These are phyloP conservation scores for Carterocephalus palaemon DNA, from an alignment of 2,888 invertebrate species.

Conservation along the genomic window DNA sequence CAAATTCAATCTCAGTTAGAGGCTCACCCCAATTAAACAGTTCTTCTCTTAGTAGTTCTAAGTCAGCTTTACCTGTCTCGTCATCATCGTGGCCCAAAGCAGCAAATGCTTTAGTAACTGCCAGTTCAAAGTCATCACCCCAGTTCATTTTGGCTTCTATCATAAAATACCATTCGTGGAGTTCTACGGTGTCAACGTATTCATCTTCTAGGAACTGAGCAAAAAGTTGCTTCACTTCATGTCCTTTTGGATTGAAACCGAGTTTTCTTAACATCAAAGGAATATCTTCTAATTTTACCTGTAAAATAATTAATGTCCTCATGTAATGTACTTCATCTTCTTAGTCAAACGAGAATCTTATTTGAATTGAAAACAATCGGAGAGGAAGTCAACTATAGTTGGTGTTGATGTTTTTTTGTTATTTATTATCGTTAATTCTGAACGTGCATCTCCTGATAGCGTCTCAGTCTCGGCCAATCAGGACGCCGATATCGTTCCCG, in stretches of 20 bases:
- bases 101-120: slow-evolving; percentile 57
- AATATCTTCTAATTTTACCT: slow-evolving; percentile 54
- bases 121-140: slow-evolving; percentile 65
- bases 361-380: too few species aligned
- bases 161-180: slow-evolving; percentile 64
- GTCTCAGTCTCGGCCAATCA: too few species aligned
- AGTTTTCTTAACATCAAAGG: slow-evolving; percentile 62
- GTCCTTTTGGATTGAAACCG: slow-evolving; percentile 66
- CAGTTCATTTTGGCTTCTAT: slow-evolving; percentile 66
- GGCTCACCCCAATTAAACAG: slow-evolving; percentile 65
- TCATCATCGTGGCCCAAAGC: slow-evolving; percentile 60
- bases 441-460: too few species aligned
- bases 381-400: too few species aligned
- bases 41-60: slow-evolving; percentile 55
- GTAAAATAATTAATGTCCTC: slow-evolving; percentile 11
- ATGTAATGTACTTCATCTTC: too few species aligned
- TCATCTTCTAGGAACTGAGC: slow-evolving; percentile 63
- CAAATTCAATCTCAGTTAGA: slow-evolving; percentile 57
- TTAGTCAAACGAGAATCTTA: too few species aligned
- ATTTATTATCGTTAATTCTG: too few species aligned
- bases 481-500: too few species aligned
- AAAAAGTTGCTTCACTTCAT: slow-evolving; percentile 52
- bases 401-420: too few species aligned
- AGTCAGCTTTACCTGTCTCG: slow-evolving; percentile 51
- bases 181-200: slow-evolving; percentile 61